Evolutionary conservation across 2,888 invertebrate genomes (phyloP).

Genomic region (Protodeltote pygarga): DNA sequence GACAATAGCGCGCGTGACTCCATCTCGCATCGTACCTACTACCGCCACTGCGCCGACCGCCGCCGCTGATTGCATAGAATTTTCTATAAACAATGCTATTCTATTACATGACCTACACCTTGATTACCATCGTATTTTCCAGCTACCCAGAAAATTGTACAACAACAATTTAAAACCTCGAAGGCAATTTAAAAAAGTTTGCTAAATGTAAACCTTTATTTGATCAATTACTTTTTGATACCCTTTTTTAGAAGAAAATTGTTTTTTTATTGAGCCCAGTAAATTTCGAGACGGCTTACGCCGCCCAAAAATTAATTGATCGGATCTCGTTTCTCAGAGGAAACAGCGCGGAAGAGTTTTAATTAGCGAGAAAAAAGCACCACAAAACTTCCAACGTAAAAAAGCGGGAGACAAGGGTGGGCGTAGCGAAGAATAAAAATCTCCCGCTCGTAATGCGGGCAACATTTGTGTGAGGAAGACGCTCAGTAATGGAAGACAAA

Average conservation of each 20-base stretch:
- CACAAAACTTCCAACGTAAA: slow-evolving; percentile 85
- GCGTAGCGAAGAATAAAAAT: slow-evolving; percentile 83
- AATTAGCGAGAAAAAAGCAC: slow-evolving; percentile 86
- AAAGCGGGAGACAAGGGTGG: slow-evolving; percentile 85
- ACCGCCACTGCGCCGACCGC: slow-evolving; percentile 40
- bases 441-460: slow-evolving; percentile 85
- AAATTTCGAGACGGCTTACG: slow-evolving; percentile 83
- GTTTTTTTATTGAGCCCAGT: slow-evolving; percentile 78
- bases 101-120: slow-evolving; percentile 54
- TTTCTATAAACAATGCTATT: slow-evolving; percentile 61
- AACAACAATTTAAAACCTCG: slow-evolving; percentile 51
- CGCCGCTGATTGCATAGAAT: slow-evolving; percentile 59
- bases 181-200: slow-evolving; percentile 56
- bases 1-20: slow-evolving; percentile 76
- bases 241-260: slow-evolving; percentile 71
- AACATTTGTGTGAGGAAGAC: slow-evolving; percentile 87
- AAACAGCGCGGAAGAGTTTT: slow-evolving; percentile 87
- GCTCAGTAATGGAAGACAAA: slow-evolving; percentile 87
- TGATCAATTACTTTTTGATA: slow-evolving; percentile 80
- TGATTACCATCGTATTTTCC: slow-evolving; percentile 58
- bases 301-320: slow-evolving; percentile 86
- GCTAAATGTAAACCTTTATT: slow-evolving; percentile 64
- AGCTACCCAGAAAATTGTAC: slow-evolving; percentile 53
- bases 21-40: slow-evolving; percentile 55
- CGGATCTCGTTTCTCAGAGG: slow-evolving; percentile 84